A percentile compares a stretch with the other conserved stretches of the same genome.
Conservation (phyloP, 2,797 vertebrate genomes). For the Varecia variegata region DNA sequence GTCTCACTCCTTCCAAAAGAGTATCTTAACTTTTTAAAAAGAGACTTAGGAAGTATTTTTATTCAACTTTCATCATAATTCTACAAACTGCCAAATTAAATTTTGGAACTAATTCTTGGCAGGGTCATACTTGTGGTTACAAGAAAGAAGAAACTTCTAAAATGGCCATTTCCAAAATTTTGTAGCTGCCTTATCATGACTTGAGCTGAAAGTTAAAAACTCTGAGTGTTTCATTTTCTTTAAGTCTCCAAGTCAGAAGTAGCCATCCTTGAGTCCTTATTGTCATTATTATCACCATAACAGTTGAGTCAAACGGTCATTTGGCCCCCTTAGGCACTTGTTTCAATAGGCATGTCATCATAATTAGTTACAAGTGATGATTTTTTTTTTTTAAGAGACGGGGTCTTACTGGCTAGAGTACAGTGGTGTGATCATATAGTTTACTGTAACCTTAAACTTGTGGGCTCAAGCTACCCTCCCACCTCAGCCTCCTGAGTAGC, state of each 20-base stretch:
- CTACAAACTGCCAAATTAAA: constrained; percentile 16
- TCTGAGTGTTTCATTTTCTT: not conserved
- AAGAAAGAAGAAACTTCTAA: not conserved
- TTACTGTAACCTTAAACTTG: not conserved
- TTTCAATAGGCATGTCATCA: not conserved
- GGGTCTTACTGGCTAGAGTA: too few species aligned
- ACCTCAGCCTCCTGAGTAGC: not conserved
- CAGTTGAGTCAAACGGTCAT: not conserved
- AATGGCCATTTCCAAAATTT: not conserved
- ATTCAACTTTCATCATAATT: constrained; percentile 30
- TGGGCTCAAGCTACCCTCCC: not conserved
- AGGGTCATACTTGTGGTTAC: not conserved
- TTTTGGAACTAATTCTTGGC: not conserved
- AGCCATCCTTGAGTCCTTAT: not conserved
- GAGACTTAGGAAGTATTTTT: not conserved
- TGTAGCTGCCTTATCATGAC: not conserved
- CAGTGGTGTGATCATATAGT: too few species aligned
- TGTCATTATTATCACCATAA: not conserved
- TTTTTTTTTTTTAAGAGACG: not conserved
- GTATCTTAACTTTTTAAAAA: not conserved
- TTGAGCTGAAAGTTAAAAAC: not conserved
- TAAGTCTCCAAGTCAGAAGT: not conserved
- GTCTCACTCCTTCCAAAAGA: not conserved
- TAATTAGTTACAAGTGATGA: not conserved
- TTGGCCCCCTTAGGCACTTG: not conserved